A percentile compares a stretch with the other conserved stretches of the same genome.
Conservation (phyloP, 2,113 vertebrate species). For the Archilochus colubris region DNA sequence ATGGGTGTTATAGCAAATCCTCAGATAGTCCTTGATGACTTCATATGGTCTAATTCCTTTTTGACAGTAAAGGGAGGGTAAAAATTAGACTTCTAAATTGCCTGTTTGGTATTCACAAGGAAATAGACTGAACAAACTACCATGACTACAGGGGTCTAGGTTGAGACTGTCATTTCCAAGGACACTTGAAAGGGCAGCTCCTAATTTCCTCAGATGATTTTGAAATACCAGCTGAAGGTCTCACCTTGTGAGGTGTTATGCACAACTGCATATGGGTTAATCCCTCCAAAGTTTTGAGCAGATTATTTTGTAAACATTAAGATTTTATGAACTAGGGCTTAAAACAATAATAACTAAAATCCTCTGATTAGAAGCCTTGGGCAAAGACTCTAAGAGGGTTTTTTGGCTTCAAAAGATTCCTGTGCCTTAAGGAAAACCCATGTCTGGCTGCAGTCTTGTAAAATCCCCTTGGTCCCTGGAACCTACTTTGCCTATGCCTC, state of each 20-base stretch:
- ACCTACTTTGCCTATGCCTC: neutral
- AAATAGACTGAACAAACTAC: constrained; percentile 33
- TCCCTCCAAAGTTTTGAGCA: neutral
- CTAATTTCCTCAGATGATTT: constrained; percentile 36
- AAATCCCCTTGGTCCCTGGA: neutral
- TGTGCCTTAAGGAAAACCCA: neutral
- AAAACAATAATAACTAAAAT: constrained; percentile 14
- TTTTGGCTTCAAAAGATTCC: neutral
- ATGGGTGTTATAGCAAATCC: constrained; percentile 58
- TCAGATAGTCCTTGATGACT: constrained; percentile 66
- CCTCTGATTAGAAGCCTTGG: neutral
- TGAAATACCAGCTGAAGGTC: neutral
- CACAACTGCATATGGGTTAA: neutral
- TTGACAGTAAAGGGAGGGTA: constrained; percentile 50
- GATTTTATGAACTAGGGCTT: neutral
- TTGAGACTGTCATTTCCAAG: constrained; percentile 51
- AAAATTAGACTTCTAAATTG: constrained; percentile 66
- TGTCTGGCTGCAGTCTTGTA: neutral
- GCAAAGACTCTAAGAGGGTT: neutral
- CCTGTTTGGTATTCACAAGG: constrained; percentile 50
- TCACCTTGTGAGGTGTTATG: constrained; percentile 1
- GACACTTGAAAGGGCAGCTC: constrained; percentile 19
- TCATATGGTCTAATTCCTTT: constrained; percentile 63
- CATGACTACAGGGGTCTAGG: constrained; percentile 50
- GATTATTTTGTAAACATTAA: neutral